These are phyloP conservation scores for Carcina quercana DNA, from an alignment of 2,888 invertebrate genomes.

Conservation along the genomic window DNA sequence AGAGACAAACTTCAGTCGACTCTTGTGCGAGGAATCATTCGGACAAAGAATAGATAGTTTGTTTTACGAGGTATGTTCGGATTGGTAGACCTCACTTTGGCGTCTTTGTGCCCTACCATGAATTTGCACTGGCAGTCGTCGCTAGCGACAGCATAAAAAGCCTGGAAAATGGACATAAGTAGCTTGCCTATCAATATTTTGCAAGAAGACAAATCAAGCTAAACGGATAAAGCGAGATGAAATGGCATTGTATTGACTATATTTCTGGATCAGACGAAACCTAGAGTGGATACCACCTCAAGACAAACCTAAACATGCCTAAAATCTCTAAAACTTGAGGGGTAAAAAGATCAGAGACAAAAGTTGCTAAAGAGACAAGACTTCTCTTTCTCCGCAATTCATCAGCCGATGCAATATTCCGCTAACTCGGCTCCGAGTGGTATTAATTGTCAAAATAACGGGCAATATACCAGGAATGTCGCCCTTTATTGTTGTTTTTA, in stretches of 20 bases:
- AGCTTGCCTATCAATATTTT: too few species aligned
- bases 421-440: too few species aligned
- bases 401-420: not conserved
- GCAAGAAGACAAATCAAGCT: too few species aligned
- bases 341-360: not conserved
- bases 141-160: too few species aligned
- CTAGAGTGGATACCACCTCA: not conserved
- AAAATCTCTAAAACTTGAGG: not conserved
- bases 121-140: not conserved
- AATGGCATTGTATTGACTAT: too few species aligned
- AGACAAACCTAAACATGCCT: not conserved
- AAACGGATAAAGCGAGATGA: too few species aligned
- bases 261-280: too few species aligned
- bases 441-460: conserved; percentile 20
- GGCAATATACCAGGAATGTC: conserved; percentile 16
- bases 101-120: too few species aligned
- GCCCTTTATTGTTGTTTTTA: conserved; percentile 13
- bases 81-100: conserved; percentile 14
- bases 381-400: not conserved
- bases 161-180: too few species aligned
- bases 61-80: conserved; percentile 6
- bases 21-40: too few species aligned
- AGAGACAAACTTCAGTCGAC: too few species aligned
- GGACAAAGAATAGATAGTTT: conserved; percentile 12
- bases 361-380: not conserved